A percentile compares a stretch with the other conserved stretches of the same genome.
phyloP scores from a whole-genome alignment of 2,888 invertebrate species.

The Nomada goodeniana region DNA sequence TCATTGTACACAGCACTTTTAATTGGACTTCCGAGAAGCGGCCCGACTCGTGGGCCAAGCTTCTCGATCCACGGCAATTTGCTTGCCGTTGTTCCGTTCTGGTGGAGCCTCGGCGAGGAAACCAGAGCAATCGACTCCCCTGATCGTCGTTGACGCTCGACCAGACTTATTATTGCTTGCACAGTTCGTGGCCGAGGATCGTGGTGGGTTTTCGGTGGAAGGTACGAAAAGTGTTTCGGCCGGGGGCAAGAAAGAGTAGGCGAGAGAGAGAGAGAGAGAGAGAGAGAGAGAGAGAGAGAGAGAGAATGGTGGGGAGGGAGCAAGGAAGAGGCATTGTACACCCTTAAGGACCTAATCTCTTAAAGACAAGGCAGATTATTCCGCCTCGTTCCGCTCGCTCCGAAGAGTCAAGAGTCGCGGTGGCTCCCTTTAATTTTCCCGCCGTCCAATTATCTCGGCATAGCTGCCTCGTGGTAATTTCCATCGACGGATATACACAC shows the following conservation, averaged over 20 bases:
- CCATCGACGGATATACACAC: conserved; percentile 58
- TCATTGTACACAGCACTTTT: conserved; percentile 40
- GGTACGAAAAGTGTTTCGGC: conserved; percentile 50
- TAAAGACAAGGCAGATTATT: conserved; percentile 80
- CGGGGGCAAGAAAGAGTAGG: neutral
- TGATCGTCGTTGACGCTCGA: conserved; percentile 28
- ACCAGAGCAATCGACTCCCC: neutral
- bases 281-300: too few species aligned
- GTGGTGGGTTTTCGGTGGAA: conserved; percentile 33
- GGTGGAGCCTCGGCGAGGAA: neutral
- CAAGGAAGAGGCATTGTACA: neutral
- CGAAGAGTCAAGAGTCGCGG: conserved; percentile 71
- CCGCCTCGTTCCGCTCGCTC: conserved; percentile 76
- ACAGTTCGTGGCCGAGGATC: conserved; percentile 6
- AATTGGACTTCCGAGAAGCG: conserved; percentile 49
- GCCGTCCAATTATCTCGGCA: conserved; percentile 80
- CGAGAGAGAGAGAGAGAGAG: too few species aligned
- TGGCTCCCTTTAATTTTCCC: conserved; percentile 81
- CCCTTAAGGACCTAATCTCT: conserved; percentile 74
- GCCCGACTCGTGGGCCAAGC: conserved; percentile 24
- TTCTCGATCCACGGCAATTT: conserved; percentile 47
- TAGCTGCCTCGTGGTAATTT: conserved; percentile 73
- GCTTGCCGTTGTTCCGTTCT: conserved; percentile 31
- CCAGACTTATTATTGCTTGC: neutral
- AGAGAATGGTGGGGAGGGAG: neutral